Conservation (phyloP, 2,888 invertebrate species). For the Aquatica leii region DNA sequence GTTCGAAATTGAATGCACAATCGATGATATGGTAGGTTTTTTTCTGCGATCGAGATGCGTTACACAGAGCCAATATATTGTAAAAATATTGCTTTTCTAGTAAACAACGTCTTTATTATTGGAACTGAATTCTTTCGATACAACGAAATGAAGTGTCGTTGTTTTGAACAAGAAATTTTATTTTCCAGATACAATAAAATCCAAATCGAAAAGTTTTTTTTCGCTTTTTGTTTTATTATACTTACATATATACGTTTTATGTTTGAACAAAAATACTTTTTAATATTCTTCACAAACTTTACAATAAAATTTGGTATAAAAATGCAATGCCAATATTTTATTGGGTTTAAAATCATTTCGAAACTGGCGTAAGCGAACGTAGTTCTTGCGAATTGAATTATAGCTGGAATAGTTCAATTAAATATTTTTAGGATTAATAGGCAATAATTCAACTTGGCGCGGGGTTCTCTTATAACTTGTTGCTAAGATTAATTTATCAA, state of each 20-base stretch:
- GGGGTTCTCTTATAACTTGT: no score
- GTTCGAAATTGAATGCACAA: conserved; percentile 34
- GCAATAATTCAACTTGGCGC: no score
- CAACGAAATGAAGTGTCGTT: conserved; percentile 21
- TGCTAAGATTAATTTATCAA: no score
- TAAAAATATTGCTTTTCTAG: conserved; percentile 34
- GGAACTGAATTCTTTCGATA: conserved; percentile 25
- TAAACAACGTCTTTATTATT: conserved; percentile 38
- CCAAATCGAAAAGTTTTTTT: neutral
- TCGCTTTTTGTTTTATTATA: neutral
- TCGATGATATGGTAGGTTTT: conserved; percentile 24
- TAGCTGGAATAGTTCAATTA: no score
- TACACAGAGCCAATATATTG: conserved; percentile 34
- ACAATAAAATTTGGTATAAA: no score
- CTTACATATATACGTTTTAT: neutral
- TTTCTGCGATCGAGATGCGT: conserved; percentile 32
- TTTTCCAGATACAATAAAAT: conserved; percentile 12
- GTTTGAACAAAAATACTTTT: neutral
- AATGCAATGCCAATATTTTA: no score
- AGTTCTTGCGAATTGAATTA: no score
- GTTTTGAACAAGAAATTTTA: conserved; percentile 20
- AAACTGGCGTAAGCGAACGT: no score
- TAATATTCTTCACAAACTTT: no score
- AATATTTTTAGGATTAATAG: no score
- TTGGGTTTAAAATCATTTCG: no score